These are phyloP conservation scores for Antheraea yamamai DNA, from an alignment of 2,888 invertebrate species.

Conservation along the genomic window DNA sequence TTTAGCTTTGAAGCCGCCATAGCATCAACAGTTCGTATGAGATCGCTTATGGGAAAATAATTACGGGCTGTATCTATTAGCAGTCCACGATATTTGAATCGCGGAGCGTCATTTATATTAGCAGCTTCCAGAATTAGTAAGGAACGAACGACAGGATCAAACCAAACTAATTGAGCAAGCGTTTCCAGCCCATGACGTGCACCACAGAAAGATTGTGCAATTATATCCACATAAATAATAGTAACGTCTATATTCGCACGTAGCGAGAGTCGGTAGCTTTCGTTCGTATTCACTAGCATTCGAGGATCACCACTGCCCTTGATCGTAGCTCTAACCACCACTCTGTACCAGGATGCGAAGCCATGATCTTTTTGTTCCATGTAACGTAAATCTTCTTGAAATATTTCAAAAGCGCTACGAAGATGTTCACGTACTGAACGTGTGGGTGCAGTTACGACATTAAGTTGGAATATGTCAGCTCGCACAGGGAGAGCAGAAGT, in stretches of 20 bases:
- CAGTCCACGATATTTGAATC: constrained; percentile 89
- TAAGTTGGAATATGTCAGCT: constrained; percentile 75
- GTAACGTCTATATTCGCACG: constrained; percentile 45
- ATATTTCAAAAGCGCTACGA: constrained; percentile 68
- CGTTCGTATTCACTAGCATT: constrained; percentile 85
- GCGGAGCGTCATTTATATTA: constrained; percentile 87
- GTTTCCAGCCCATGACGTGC: constrained; percentile 89
- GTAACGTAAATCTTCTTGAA: constrained; percentile 69
- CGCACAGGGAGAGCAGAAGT: constrained; percentile 83
- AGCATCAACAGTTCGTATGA: constrained; percentile 88
- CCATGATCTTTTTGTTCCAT: constrained; percentile 60
- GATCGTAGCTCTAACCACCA: constrained; percentile 71
- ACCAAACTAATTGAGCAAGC: constrained; percentile 89
- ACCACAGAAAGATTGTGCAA: constrained; percentile 86
- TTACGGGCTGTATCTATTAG: constrained; percentile 95
- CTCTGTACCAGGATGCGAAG: constrained; percentile 64
- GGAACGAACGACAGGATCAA: constrained; percentile 82
- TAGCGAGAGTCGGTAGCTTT: constrained; percentile 86
- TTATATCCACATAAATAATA: constrained; percentile 80
- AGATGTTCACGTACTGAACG: constrained; percentile 57
- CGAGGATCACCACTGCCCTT: constrained; percentile 73
- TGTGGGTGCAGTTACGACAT: constrained; percentile 57
- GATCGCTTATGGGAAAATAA: constrained; percentile 87
- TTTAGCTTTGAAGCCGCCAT: constrained; percentile 95
- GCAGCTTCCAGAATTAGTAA: constrained; percentile 85